phyloP scores from a whole-genome alignment of 2,797 vertebrate genomes.

The Sebastes trivittatus region DNA sequence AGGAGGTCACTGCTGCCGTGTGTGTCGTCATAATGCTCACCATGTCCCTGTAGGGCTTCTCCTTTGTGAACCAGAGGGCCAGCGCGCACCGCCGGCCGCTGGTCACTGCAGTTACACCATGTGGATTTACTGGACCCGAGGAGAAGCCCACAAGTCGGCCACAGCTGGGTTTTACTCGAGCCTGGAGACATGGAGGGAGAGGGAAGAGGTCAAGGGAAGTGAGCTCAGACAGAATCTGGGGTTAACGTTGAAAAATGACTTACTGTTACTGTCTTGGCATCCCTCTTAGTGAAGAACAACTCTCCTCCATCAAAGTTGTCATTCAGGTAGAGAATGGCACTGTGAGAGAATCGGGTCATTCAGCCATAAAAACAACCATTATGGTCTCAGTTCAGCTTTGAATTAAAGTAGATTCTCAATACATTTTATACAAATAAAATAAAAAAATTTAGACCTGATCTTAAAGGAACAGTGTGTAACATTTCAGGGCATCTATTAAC shows the following conservation, averaged over 20 bases:
- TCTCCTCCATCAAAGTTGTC: slow-evolving; percentile 94
- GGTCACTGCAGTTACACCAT: slow-evolving; percentile 91
- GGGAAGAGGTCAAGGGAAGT: neutral
- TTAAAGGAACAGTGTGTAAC: no score
- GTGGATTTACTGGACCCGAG: slow-evolving; percentile 93
- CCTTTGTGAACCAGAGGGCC: slow-evolving; percentile 94
- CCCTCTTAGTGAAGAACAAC: slow-evolving; percentile 93
- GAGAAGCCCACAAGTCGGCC: slow-evolving; percentile 94
- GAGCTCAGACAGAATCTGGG: neutral
- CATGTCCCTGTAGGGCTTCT: slow-evolving; percentile 91
- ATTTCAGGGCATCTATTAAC: fast-evolving
- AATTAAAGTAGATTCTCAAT: neutral
- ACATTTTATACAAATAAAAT: neutral
- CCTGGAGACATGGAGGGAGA: slow-evolving; percentile 71
- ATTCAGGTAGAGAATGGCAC: slow-evolving; percentile 95
- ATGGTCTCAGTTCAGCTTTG: neutral
- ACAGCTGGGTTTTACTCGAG: slow-evolving; percentile 88
- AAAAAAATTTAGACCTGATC: neutral
- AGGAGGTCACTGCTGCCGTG: neutral
- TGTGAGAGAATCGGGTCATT: slow-evolving; percentile 59
- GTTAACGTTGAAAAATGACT: slow-evolving; percentile 41
- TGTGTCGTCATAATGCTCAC: slow-evolving; percentile 73
- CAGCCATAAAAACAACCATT: neutral
- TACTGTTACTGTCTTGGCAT: slow-evolving; percentile 91
- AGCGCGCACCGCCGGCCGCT: slow-evolving; percentile 88